These are phyloP conservation scores for Eutrigla gurnardus DNA, from an alignment of 2,797 vertebrate species.

Conservation along the genomic window DNA sequence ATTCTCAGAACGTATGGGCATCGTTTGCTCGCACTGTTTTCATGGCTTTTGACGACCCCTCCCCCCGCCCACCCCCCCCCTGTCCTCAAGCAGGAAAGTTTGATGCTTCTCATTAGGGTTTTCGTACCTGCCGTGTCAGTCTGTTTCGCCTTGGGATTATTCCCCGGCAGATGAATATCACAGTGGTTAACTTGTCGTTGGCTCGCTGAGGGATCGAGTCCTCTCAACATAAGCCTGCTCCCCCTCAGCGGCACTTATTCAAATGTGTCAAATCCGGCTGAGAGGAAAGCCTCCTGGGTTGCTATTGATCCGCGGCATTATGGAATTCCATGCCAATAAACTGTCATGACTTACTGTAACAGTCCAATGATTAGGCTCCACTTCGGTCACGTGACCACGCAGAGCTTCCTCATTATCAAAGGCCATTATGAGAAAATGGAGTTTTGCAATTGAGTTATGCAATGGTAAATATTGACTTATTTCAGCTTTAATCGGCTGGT, in stretches of 20 bases:
- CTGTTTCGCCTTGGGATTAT: slow-evolving; percentile 49
- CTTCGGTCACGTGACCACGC: slow-evolving; percentile 67
- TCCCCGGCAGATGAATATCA: slow-evolving; percentile 49
- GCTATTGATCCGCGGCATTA: slow-evolving; percentile 82
- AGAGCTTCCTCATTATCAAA: slow-evolving; percentile 84
- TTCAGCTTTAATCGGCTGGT: slow-evolving; percentile 71
- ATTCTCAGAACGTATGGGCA: slow-evolving; percentile 59
- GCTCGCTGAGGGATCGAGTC: slow-evolving; percentile 48
- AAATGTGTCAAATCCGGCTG: slow-evolving; percentile 80
- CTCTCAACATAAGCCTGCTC: slow-evolving; percentile 44
- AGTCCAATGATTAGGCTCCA: slow-evolving; percentile 82
- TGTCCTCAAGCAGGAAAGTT: slow-evolving; percentile 39
- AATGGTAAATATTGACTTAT: slow-evolving; percentile 83
- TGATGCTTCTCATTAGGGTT: slow-evolving; percentile 26
- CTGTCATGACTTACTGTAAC: slow-evolving; percentile 84
- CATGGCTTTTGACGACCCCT: slow-evolving; percentile 52
- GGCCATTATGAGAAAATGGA: slow-evolving; percentile 85
- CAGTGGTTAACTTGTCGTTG: slow-evolving; percentile 54
- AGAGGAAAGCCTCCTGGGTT: slow-evolving; percentile 76
- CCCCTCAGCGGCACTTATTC: slow-evolving; percentile 74
- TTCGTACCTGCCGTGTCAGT: slow-evolving; percentile 29
- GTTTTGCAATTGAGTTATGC: slow-evolving; percentile 82
- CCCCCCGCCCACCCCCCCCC: not conserved
- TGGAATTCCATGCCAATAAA: slow-evolving; percentile 84
- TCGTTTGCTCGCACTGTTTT: slow-evolving; percentile 63